Evolutionary conservation across 2,797 vertebrate species (phyloP), one percentile per base, ranked within the genome.

Genomic region (Numenius phaeopus): DNA sequence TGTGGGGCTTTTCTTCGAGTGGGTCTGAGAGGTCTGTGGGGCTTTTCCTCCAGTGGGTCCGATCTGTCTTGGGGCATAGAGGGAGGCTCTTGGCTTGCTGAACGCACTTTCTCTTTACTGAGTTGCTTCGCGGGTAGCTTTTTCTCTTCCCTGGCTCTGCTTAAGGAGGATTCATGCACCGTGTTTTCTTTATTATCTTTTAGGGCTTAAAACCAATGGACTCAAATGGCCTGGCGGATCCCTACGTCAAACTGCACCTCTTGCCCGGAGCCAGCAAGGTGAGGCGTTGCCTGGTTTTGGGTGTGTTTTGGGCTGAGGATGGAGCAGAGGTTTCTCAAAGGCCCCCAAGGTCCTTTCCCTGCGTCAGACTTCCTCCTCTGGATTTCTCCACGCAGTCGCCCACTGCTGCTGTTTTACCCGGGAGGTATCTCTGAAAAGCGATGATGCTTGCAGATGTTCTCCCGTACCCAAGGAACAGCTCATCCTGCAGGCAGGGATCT

Each of bases 181-280:
- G 0, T 4, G 1, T 24, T 61, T 39, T 19, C 59, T 75, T 70
- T 23, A 4, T 92, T 80, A 5, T 93, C 71, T 86, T 66, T 42
- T 88, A 99, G 99, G 99, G 99, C 55, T 98, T 99, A 52, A 99
- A 99, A 96, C 98, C 99, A 2, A 99, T 99, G 99, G 99, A 99
- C 96, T 99, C 99, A 14, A 99, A 99, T 0, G 99, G 99, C 42
- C 98, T 99, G 37, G 99, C 99, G 0, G 99, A 99, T 97, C 99
- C 99, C 4, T 99, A 99, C 0, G 99, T 99, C n/a, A 99, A 99
- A 87, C 98, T 99, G 82, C 99, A 99, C 94, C 99, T 99, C 89
- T 89, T 99, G 94, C 99, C 99, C 0, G 99, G 99, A 90, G 99
- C 99, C 97, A 99, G 99, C 98, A 99, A 99, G 99, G 99, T 99